Base-by-base conservation (phyloP, 2,888 invertebrate species). In the Microplitis manilae region DNA sequence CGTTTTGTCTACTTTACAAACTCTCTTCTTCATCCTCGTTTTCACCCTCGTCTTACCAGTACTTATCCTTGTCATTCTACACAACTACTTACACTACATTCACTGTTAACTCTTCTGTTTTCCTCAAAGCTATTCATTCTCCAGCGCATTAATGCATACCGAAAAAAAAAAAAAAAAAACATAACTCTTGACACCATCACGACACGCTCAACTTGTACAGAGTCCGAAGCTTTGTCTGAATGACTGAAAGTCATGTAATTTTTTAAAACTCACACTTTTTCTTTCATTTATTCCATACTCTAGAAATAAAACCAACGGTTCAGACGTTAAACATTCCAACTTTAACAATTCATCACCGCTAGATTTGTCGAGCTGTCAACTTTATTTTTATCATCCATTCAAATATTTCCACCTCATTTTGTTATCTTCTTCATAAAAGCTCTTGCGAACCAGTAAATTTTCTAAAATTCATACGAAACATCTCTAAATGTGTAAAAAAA, bases 1-100 rank as follows among this genome's bases (percentile, higher is more conserved):
- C 59, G 41, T 72, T 78, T 75, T 78, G 75, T 78, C 70, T 71
- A 73, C 77, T 74, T 77, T 77, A 38, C 68, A 65, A 69, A 38
- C 65, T 65, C 38, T 65, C 20, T 65, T 20, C 65, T 8, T 30
- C 13, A 65, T 65, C 17, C 38, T 30, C 62, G n/a, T 40, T 65
- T 64, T 15, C 40, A 41, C 5, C 39, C 72, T 65, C 73, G 13
- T 38, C 17, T 61, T 13, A 9, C 6, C 38, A 13, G 15, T 50
- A 59, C 30, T 17, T 60, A 17, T 59, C 41, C 6, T 17, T 70
- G 50, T 8, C 15, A 15, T 40, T 20, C 17, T 17, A 70, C 70
- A 59, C 9, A n/a, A 15, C 7, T 50, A 9, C 9, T 17, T 59
- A 59, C 17, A 59, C 40, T 1, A 15, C 15, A 30, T 40, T 39